Evolutionary conservation across 2,113 vertebrate species (phyloP).

Genomic region (Paralichthys olivaceus): DNA sequence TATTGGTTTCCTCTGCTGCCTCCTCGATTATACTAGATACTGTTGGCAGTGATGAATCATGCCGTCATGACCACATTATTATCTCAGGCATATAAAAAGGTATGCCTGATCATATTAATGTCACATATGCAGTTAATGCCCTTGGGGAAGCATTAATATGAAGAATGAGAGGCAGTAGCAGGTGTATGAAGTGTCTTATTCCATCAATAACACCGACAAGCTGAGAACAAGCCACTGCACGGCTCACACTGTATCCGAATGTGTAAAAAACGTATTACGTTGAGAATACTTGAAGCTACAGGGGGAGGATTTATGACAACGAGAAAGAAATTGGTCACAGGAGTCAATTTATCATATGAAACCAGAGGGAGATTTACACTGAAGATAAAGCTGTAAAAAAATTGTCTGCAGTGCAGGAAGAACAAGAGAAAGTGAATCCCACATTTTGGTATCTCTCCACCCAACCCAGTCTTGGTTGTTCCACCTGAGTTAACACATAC

Average conservation of each 20-base stretch:
- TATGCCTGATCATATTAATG: slow-evolving; percentile 37
- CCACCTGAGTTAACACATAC: slow-evolving; percentile 11
- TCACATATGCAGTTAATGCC: slow-evolving; percentile 5
- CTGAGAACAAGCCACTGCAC: slow-evolving; percentile 5
- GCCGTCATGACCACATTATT: slow-evolving; percentile 3
- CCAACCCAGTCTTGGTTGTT: too few species aligned
- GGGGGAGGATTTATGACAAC: not conserved
- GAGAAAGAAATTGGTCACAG: slow-evolving; percentile 3
- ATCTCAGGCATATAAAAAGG: slow-evolving; percentile 23
- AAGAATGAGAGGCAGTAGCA: slow-evolving; percentile 19
- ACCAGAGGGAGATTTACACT: not conserved
- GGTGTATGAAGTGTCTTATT: slow-evolving; percentile 18
- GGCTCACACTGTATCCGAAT: slow-evolving; percentile 9
- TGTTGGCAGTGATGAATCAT: slow-evolving; percentile 14
- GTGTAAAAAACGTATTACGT: not conserved
- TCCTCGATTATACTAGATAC: not conserved
- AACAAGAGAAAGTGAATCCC: not conserved
- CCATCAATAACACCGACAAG: not conserved
- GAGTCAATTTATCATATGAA: slow-evolving; percentile 27
- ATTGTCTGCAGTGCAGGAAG: not conserved
- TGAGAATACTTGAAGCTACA: not conserved
- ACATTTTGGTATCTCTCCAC: not conserved
- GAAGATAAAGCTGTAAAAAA: not conserved
- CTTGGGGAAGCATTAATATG: slow-evolving; percentile 12
- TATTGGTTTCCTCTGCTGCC: not conserved